A percentile compares a stretch with the other conserved stretches of the same genome.
These are phyloP conservation scores for Galaxea fascicularis DNA, from an alignment of 92 coral and sea anemone genomes.

Conservation along the genomic window DNA sequence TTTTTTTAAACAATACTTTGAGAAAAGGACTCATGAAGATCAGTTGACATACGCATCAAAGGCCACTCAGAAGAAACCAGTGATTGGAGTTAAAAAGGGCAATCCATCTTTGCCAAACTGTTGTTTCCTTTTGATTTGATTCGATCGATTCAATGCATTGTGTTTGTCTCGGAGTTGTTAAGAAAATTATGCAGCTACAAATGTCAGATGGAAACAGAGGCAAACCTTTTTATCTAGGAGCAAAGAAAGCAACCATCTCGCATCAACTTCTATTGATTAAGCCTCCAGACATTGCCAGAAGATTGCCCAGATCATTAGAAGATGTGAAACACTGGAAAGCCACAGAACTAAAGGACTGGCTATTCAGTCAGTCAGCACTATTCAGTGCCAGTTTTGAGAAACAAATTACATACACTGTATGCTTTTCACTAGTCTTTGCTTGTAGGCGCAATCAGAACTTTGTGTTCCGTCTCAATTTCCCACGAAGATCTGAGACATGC, in stretches of 20 bases:
- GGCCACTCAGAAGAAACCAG: conserved; percentile 47
- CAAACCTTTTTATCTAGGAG: conserved; percentile 31
- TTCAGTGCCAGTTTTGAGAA: conserved; percentile 39
- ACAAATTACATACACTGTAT: conserved; percentile 19
- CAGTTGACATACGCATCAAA: conserved; percentile 51
- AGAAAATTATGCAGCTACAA: conserved; percentile 52
- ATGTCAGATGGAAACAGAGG: conserved; percentile 36
- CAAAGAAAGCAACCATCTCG: conserved; percentile 22
- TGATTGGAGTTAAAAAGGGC: conserved; percentile 67
- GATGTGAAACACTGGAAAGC: conserved; percentile 66
- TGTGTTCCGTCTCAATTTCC: conserved; percentile 35
- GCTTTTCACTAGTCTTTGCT: conserved; percentile 56
- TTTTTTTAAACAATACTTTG: conserved; percentile 36
- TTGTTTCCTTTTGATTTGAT: conserved; percentile 56
- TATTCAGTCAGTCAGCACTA: conserved; percentile 61
- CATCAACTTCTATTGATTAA: conserved; percentile 49
- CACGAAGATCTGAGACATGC: conserved; percentile 11
- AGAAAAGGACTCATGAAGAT: conserved; percentile 55
- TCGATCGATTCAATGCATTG: conserved; percentile 72
- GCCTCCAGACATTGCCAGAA: conserved; percentile 67
- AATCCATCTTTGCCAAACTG: conserved; percentile 52
- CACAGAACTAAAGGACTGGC: conserved; percentile 60
- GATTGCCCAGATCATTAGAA: conserved; percentile 52
- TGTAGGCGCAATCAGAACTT: conserved; percentile 45
- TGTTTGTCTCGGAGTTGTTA: conserved; percentile 64